Percentiles rank a stretch among this genome's conserved stretches.
These are phyloP conservation scores for Plagodis dolabraria DNA, from an alignment of 2,888 invertebrate genomes.

Conservation along the genomic window DNA sequence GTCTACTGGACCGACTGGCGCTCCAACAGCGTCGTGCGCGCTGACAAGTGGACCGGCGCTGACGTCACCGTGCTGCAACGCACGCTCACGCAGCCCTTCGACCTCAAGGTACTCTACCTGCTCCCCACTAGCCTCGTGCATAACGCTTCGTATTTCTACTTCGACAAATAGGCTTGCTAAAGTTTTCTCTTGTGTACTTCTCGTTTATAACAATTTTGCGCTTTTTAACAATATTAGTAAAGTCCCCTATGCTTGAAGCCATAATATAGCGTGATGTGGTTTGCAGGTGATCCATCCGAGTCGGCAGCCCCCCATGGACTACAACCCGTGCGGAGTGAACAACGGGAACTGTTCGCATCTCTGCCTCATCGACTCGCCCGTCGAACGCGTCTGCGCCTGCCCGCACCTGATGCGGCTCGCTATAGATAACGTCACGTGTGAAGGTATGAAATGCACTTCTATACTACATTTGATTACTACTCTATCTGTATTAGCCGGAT, in stretches of 20 bases:
- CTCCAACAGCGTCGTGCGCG: constrained; percentile 92
- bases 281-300: constrained; percentile 69
- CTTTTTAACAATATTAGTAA: too few species aligned
- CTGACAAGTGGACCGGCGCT: constrained; percentile 93
- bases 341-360: constrained; percentile 93
- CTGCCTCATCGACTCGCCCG: constrained; percentile 89
- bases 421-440: constrained; percentile 79
- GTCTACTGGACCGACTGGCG: constrained; percentile 98
- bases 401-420: constrained; percentile 94
- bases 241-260: too few species aligned
- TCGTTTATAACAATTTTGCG: too few species aligned
- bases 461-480: too few species aligned
- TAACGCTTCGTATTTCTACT: too few species aligned
- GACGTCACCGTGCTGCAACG: constrained; percentile 92
- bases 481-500: too few species aligned
- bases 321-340: constrained; percentile 89
- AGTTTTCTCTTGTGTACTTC: too few species aligned
- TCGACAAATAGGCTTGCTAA: too few species aligned
- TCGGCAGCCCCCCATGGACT: constrained; percentile 64
- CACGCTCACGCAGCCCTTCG: constrained; percentile 95
- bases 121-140: too few species aligned
- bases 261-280: too few species aligned
- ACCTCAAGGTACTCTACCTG: constrained; percentile 86
- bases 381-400: constrained; percentile 90
- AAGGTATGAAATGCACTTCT: constrained; percentile 38